Percentiles rank a stretch among this genome's conserved stretches.
phyloP scores from a whole-genome alignment of 2,888 invertebrate genomes.

The Noctua comes region DNA sequence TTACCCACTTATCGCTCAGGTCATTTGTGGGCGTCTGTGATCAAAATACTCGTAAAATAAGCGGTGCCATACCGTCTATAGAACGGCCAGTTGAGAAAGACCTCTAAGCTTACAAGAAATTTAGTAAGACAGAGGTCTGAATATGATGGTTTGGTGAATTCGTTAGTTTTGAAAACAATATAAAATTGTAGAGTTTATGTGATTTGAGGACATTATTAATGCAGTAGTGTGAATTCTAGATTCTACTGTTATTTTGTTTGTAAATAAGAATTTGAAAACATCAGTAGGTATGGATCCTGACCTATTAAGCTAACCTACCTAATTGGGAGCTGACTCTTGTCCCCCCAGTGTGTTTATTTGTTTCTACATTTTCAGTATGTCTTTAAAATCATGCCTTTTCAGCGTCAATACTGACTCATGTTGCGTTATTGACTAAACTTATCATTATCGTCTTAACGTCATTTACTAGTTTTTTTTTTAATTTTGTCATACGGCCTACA shows the following conservation, averaged over 20 bases:
- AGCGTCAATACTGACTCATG: neutral
- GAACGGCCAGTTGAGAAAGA: constrained; percentile 44
- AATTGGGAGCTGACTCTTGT: neutral
- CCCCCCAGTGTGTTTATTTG: neutral
- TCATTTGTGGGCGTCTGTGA: constrained; percentile 53
- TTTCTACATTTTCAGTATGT: neutral
- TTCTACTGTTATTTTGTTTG: constrained; percentile 30
- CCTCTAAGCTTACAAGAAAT: constrained; percentile 12
- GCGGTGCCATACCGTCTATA: constrained; percentile 67
- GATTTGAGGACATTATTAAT: constrained; percentile 16
- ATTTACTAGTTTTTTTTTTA: neutral
- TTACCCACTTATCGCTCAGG: constrained; percentile 27
- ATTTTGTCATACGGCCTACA: neutral
- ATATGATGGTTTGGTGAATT: constrained; percentile 31
- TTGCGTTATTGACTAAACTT: neutral
- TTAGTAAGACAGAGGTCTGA: neutral
- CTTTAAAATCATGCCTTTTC: neutral
- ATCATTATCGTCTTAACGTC: neutral
- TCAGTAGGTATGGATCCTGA: neutral
- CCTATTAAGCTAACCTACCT: neutral
- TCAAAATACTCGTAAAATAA: constrained; percentile 59
- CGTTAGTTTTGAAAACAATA: constrained; percentile 60
- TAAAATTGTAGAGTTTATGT: constrained; percentile 57
- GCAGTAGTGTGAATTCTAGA: constrained; percentile 10
- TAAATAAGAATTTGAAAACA: constrained; percentile 11